Evolutionary conservation across 2,888 invertebrate species (phyloP).

Genomic region (Acleris cristana): DNA sequence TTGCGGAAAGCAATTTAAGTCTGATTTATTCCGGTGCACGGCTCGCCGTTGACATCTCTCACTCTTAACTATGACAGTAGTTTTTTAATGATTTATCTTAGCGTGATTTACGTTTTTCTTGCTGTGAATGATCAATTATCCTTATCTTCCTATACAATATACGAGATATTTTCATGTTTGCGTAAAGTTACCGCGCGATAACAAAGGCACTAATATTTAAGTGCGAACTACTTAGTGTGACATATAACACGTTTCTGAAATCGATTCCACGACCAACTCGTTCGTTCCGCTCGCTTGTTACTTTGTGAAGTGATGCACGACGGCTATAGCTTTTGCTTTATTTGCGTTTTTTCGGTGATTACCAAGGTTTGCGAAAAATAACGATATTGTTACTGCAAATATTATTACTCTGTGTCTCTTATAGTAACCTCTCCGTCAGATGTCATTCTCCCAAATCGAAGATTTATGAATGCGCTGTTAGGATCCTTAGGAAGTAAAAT

Average conservation of each 20-base stretch:
- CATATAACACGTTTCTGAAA: conserved; percentile 44
- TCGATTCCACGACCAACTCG: conserved; percentile 53
- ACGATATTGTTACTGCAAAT: too few relatives aligned
- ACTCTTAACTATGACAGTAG: conserved; percentile 73
- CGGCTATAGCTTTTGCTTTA: conserved; percentile 60
- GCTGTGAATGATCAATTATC: conserved; percentile 47
- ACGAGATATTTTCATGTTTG: conserved; percentile 17
- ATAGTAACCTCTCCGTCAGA: too few relatives aligned
- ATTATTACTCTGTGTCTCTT: too few relatives aligned
- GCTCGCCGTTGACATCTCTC: conserved; percentile 72
- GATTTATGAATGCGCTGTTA: too few relatives aligned
- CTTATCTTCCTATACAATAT: conserved; percentile 11
- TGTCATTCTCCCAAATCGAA: too few relatives aligned
- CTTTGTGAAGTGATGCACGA: conserved; percentile 68
- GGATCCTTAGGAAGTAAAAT: too few relatives aligned
- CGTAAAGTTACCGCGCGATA: conserved; percentile 19
- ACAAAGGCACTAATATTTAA: conserved; percentile 38
- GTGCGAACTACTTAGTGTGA: conserved; percentile 37
- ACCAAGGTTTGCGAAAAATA: conserved; percentile 54
- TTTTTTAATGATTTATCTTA: conserved; percentile 68
- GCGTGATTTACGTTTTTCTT: conserved; percentile 50
- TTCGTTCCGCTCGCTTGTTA: conserved; percentile 72
- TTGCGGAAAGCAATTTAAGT: conserved; percentile 79
- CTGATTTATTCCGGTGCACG: conserved; percentile 74
- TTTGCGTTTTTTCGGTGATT: conserved; percentile 63